Evolutionary conservation across 2,797 vertebrate species (phyloP), one percentile per base, ranked within the genome.

Genomic region (Acanthis flammea): DNA sequence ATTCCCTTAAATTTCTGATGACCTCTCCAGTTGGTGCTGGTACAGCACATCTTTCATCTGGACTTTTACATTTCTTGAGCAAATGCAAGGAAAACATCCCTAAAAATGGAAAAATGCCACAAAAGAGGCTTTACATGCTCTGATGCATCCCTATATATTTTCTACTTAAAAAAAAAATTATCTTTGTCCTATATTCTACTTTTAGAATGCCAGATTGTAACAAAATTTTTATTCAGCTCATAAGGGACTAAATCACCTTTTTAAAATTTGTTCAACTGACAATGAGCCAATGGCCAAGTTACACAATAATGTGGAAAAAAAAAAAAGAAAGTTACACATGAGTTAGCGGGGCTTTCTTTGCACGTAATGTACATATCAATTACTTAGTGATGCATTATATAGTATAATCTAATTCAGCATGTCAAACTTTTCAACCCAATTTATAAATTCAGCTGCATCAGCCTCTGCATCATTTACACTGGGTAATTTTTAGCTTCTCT

Each of bases 401-500:
- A 30, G 85, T 31, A 58, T 92, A 86, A 95, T 93, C 90, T 96
- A 94, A 95, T 96, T 97, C 95, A 96, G 65, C 83, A 67, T 50
- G 77, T 95, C 95, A 96, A 88, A 97, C 96, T 95, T 92, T 94
- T 97, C 94, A 95, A 94, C 87, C 92, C 93, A 78, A 86, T 96
- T 96, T 97, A 92, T 95, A 95, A 95, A 96, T 95, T 95, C 94
- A 95, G 91, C 95, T 81, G 77, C 72, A 92, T 94, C 94, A 93
- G 89, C 91, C 93, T 95, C 86, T 88, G 95, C 83, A 88, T 93
- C 88, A 88, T 97, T 97, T 96, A 88, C 86, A 95, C 65, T 55
- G 81, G 94, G 91, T 92, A 94, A 92, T 97, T 95, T 72, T 95
- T 86, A 95, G 87, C 88, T 96, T 92, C 93, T 92, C 77, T 62